phyloP scores from a whole-genome alignment of 2,888 invertebrate species.

The Selenia dentaria region DNA sequence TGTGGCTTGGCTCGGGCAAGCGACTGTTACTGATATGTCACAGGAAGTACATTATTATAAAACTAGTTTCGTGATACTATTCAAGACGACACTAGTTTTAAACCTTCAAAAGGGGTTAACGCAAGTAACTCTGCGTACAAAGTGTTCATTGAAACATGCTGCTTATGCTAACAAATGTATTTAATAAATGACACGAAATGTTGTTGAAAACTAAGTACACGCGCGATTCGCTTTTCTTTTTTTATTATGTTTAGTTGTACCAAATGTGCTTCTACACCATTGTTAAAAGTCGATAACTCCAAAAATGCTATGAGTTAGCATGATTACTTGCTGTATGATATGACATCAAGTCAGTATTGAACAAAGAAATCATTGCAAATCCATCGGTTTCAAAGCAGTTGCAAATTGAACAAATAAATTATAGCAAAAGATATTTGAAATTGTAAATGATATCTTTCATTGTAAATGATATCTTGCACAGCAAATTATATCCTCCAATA shows the following conservation, averaged over 20 bases:
- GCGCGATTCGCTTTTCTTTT: slow-evolving; percentile 12
- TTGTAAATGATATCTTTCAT: too few species aligned
- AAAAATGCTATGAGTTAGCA: too few species aligned
- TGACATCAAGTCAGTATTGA: too few species aligned
- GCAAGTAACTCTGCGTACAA: neutral
- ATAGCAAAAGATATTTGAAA: too few species aligned
- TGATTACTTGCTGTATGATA: too few species aligned
- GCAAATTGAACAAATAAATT: too few species aligned
- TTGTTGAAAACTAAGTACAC: slow-evolving; percentile 3
- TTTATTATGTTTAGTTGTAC: slow-evolving; percentile 1
- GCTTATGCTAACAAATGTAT: slow-evolving; percentile 20
- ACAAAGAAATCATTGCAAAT: too few species aligned
- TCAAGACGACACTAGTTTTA: neutral
- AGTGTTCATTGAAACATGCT: slow-evolving; percentile 21
- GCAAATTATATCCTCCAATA: too few species aligned
- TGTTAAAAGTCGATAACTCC: too few species aligned
- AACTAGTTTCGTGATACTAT: neutral
- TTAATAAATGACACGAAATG: neutral
- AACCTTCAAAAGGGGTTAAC: neutral
- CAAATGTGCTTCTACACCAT: neutral
- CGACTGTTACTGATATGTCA: neutral
- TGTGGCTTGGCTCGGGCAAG: neutral
- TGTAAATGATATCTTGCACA: too few species aligned
- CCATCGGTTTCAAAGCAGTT: too few species aligned
- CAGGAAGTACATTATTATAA: neutral